Evolutionary conservation across 53 echinoderm and acorn worm genomes (phyloP).

Genomic region (Paelopatides confundens): DNA sequence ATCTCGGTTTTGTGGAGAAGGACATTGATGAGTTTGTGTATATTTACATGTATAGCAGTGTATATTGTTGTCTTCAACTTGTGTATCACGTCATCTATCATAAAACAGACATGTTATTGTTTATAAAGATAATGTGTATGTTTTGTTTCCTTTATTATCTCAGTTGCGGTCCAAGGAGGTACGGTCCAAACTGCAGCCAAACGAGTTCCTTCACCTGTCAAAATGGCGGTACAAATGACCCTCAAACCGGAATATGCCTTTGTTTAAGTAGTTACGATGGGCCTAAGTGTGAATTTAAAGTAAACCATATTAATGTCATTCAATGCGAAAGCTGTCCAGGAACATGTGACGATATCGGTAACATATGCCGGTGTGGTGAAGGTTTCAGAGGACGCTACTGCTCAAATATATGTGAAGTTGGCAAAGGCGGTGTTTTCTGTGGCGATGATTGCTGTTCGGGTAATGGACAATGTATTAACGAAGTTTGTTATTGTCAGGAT

Average conservation of each 20-base stretch:
- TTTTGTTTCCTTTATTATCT: neutral
- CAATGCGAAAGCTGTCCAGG: neutral
- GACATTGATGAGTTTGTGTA: too few relatives aligned
- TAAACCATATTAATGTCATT: neutral
- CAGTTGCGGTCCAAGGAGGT: neutral
- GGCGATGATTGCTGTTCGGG: neutral
- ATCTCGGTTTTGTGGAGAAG: too few relatives aligned
- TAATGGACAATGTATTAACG: neutral
- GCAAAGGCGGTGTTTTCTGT: neutral
- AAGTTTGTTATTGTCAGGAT: neutral
- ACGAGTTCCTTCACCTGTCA: neutral
- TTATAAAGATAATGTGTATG: neutral
- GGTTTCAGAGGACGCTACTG: slow-evolving; percentile 11
- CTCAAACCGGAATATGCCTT: neutral
- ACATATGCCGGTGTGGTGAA: neutral
- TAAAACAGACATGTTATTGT: too few relatives aligned
- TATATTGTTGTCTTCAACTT: too few relatives aligned
- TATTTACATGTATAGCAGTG: too few relatives aligned
- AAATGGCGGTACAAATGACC: neutral
- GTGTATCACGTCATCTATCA: too few relatives aligned
- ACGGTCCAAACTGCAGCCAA: neutral
- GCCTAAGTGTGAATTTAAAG: neutral
- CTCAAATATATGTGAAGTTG: neutral
- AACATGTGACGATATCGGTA: neutral
- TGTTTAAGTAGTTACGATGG: neutral